Base-by-base conservation (phyloP, 2,113 vertebrate species). In the Xenopus borealis region DNA sequence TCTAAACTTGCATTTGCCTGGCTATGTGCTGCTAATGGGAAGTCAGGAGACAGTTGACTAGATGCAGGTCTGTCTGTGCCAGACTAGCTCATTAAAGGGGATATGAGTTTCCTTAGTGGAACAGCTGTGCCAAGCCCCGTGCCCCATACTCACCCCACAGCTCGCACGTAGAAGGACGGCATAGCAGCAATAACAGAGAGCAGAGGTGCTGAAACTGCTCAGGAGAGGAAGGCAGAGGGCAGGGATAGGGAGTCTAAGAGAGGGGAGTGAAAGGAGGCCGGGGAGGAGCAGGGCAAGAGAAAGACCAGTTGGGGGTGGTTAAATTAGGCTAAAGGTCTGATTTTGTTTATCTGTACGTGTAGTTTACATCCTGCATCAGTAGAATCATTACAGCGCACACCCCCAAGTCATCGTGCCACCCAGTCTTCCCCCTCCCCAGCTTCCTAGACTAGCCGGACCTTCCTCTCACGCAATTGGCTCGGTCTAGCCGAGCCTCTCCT, bases 141-240 rank as follows among this genome's bases (percentile, higher is more conserved):
- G 1, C 33, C 33, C 4, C 11, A 1, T 19, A 75, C 73, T 76
- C 46, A 76, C 73, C 73, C 73, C 73, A 69, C n/a, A 2, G 67
- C 40, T 6, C 73, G 66, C 58, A 76, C 27, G 11, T 59, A 76
- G 59, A 76, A 76, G 46, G 73, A 69, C 4, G 73, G 73, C 73
- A 76, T 76, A 40, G 72, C 14, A 55, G 14, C 57, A 69, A 30
- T 40, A 40, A 40, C 5, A 9, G 33, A 40, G 33, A 40, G 33
- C 33, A 40, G 17, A 20, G 58, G 9, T 8, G 66, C 17, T 45
- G 33, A 57, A 27, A 17, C n/a, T 46, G 73, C 12, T 61, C 57
- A 44, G 47, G 57, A 62, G 55, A 47, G 18, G 17, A 17, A 55
- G 65, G 65, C 50, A 65, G 27, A 65, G 72, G 47, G 53, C 5